These are phyloP conservation scores for Parapsyche elsis DNA, from an alignment of 1,140 invertebrate species.

Conservation along the genomic window DNA sequence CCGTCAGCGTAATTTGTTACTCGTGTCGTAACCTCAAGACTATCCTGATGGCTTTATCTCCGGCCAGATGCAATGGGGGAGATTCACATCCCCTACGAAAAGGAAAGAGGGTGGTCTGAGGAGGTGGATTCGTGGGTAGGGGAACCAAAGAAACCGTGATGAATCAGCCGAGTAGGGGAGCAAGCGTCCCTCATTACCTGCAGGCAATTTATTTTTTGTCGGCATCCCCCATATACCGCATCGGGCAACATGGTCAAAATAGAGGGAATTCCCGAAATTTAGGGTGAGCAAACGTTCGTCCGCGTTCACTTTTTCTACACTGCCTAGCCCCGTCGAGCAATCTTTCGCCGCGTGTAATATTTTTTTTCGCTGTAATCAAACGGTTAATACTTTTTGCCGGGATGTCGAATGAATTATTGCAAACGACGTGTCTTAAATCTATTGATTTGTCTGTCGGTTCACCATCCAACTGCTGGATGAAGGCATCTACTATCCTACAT, in stretches of 20 bases:
- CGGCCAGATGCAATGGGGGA: not conserved
- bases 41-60: constrained; percentile 47
- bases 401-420: no score
- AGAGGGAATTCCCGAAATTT: constrained; percentile 5
- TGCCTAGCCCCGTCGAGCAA: not conserved
- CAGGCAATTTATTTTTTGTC: constrained; percentile 47
- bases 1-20: constrained; percentile 45
- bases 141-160: constrained; percentile 4
- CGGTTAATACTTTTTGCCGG: no score
- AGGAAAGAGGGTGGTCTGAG: no score
- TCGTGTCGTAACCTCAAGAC: constrained; percentile 46
- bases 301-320: not conserved
- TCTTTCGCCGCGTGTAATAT: not conserved
- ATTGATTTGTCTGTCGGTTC: no score
- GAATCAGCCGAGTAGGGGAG: constrained; percentile 37
- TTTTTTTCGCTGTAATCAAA: no score
- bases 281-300: not conserved
- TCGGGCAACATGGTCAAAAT: constrained; percentile 20
- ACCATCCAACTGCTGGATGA: no score
- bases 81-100: no score
- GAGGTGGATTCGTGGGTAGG: not conserved
- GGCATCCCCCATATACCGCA: constrained; percentile 10
- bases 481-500: no score
- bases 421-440: no score
- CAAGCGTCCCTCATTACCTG: constrained; percentile 49